Conservation (phyloP, 2,113 vertebrate species). For the Pungitius pungitius region DNA sequence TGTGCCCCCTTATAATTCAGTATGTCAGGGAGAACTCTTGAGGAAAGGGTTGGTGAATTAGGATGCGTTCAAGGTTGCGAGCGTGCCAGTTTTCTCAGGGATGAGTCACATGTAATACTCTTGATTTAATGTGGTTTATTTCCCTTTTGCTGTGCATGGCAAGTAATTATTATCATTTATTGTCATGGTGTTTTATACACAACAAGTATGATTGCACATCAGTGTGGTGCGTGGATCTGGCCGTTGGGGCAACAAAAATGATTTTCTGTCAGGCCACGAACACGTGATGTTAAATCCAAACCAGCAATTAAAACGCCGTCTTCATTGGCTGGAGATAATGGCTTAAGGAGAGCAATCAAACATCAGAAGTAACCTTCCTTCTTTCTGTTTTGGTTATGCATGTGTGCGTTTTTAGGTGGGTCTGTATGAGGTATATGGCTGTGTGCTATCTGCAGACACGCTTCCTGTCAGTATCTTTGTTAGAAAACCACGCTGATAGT, state of each 20-base stretch:
- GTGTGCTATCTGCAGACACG: background rate
- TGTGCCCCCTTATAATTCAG: conserved; percentile 80
- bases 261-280: background rate
- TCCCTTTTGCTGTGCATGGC: conserved; percentile 44
- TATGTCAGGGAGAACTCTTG: conserved; percentile 81
- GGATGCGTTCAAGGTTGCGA: conserved; percentile 76
- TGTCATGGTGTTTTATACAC: conserved; percentile 37
- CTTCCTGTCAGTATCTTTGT: background rate
- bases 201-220: conserved; percentile 11
- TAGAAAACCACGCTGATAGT: background rate
- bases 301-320: background rate
- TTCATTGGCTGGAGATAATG: background rate
- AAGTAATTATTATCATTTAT: conserved; percentile 61
- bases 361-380: background rate
- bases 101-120: conserved; percentile 75
- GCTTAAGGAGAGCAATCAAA: background rate
- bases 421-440: background rate
- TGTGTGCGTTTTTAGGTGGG: background rate
- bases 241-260: background rate
- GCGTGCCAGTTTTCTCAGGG: conserved; percentile 75
- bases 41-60: conserved; percentile 80
- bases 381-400: background rate
- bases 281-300: background rate
- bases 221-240: background rate
- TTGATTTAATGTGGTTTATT: conserved; percentile 66